These are phyloP conservation scores for Brachystomella parvula DNA, from an alignment of 1,140 invertebrate species.

Conservation along the genomic window DNA sequence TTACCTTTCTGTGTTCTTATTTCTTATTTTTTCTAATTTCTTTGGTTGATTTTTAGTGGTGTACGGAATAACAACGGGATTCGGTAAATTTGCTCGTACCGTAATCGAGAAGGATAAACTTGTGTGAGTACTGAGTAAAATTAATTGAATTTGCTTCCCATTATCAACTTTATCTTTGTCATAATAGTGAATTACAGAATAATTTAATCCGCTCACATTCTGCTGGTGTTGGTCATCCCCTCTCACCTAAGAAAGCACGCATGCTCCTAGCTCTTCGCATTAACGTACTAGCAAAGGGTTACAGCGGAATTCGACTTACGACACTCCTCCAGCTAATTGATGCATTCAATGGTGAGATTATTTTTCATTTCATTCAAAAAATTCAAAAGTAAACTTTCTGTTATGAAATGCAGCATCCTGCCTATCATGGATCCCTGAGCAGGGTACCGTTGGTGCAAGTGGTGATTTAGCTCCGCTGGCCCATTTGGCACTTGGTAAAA, in stretches of 20 bases:
- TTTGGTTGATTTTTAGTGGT: slow-evolving; percentile 55
- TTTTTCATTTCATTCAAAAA: not conserved
- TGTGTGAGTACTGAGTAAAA: slow-evolving; percentile 44
- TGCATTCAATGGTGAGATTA: slow-evolving; percentile 58
- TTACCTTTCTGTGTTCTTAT: too few species aligned
- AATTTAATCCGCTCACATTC: slow-evolving; percentile 65
- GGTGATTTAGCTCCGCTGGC: slow-evolving; percentile 64
- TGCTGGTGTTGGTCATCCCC: slow-evolving; percentile 59
- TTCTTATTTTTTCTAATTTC: too few species aligned
- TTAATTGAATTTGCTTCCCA: too few species aligned
- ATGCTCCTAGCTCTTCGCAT: slow-evolving; percentile 64
- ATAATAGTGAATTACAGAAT: slow-evolving; percentile 60
- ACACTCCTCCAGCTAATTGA: slow-evolving; percentile 57
- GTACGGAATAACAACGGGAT: slow-evolving; percentile 69
- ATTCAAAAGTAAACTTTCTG: slow-evolving; percentile 16
- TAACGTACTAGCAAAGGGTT: slow-evolving; percentile 64
- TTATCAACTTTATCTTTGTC: too few species aligned
- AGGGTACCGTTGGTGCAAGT: slow-evolving; percentile 60
- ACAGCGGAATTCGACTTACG: slow-evolving; percentile 59
- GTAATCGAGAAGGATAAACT: slow-evolving; percentile 55
- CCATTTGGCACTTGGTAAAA: slow-evolving; percentile 55
- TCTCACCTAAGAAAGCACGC: slow-evolving; percentile 55
- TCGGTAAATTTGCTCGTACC: slow-evolving; percentile 62
- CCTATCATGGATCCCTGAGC: slow-evolving; percentile 64
- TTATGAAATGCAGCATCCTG: slow-evolving; percentile 58